Base-by-base conservation (phyloP, 2,113 vertebrate genomes). In the Apodemus sylvaticus region DNA sequence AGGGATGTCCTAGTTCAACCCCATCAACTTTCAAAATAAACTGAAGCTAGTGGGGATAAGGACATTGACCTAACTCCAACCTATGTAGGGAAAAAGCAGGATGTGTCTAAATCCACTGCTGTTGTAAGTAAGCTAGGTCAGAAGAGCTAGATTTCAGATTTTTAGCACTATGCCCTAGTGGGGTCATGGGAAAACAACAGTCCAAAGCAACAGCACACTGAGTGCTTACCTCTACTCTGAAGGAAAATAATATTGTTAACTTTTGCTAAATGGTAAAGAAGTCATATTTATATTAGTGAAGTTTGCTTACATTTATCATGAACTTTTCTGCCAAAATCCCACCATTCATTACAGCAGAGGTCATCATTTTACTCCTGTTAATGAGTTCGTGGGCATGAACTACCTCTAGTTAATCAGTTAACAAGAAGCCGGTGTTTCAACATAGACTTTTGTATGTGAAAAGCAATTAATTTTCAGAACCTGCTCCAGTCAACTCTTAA, bases 251-350 rank as follows among this genome's bases (percentile, higher is more conserved):
- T 31, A 53, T 34, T 76, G 45, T 64, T 92, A 10, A 5, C 93
- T 95, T 97, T 94, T 88, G 79, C 88, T 89, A 90, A 92, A 76
- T 12, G 48, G 20, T 66, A 82, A 93, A 94, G 85, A 36, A 1
- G 8, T 64, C 86, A 39, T 26, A 70, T 92, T 90, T 94, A 78
- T 42, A 88, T 70, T 48, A 96, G 62, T 82, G 48, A 96, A 48
- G 12, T 90, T 87, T 97, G 64, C 53, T 90, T 96, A 92, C 1
- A 92, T 77, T 93, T 31, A 85, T 94, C 79, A 82, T 78, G 66
- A 95, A 93, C 53, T 96, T 97, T 96, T 92, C 60, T 90, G 62
- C 51, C 76, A 60, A 96, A 90, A 94, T 76, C 92, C 86, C 74
- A n/a, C 96, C 22, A 89, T 34, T 90, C 78, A 96, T 91, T 78